Evolutionary conservation across 2,113 vertebrate species (phyloP).

Genomic region (Chrysochloris asiatica): DNA sequence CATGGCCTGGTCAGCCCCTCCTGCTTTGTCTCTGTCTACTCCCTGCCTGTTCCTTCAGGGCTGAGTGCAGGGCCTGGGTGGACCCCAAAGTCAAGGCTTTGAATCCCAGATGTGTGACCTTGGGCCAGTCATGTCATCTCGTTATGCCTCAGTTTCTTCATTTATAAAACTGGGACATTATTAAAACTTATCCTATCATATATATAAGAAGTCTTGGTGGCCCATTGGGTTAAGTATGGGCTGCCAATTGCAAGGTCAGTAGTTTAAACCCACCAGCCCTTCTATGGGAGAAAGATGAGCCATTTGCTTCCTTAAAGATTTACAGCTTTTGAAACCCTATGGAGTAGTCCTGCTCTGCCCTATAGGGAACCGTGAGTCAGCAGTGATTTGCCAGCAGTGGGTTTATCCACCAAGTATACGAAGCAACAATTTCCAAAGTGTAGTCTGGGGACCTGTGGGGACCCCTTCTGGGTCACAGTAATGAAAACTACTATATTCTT

Average conservation of each 20-base stretch:
- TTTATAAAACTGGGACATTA: neutral
- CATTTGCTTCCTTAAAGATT: no score
- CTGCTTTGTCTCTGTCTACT: neutral
- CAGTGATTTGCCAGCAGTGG: no score
- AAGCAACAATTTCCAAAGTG: neutral
- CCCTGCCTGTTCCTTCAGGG: neutral
- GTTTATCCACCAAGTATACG: neutral
- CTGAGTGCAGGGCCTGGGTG: neutral
- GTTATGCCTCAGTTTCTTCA: neutral
- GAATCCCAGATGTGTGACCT: neutral
- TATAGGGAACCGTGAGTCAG: no score
- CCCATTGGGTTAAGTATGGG: no score
- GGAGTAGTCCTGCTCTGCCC: no score
- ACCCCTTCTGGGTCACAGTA: no score
- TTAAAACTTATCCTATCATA: neutral
- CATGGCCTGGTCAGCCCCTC: neutral
- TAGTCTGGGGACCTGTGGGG: neutral
- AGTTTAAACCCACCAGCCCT: no score
- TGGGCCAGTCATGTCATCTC: neutral
- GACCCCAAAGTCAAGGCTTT: neutral
- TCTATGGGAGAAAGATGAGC: no score
- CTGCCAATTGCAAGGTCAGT: no score
- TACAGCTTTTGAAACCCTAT: no score
- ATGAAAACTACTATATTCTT: neutral
- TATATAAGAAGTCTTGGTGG: no score